These are phyloP conservation scores for Caenorhabditis sp. DNA, from an alignment of 2,888 invertebrate species.

Conservation along the genomic window DNA sequence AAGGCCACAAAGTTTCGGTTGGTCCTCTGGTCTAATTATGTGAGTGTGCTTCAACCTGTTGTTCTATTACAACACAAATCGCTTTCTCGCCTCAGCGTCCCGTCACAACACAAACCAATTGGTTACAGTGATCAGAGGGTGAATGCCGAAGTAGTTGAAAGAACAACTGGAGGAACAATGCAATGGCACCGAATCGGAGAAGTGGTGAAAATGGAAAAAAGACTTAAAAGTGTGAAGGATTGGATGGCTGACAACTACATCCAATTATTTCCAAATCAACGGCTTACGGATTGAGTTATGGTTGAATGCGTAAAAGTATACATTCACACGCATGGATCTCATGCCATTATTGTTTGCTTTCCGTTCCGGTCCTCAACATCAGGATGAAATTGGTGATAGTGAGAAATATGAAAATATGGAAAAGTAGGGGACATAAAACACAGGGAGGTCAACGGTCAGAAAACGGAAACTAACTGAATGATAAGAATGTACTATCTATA, in stretches of 20 bases:
- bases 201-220: conserved; percentile 8
- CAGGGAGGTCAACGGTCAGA: conserved; percentile 1
- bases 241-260: conserved; percentile 54
- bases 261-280: conserved; percentile 66
- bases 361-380: conserved; percentile 32
- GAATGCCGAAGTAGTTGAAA: background rate
- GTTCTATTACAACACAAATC: conserved; percentile 54
- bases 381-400: conserved; percentile 34
- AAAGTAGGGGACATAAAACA: background rate
- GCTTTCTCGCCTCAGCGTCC: conserved; percentile 27
- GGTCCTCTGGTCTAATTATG: conserved; percentile 35
- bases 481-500: conserved; percentile 30
- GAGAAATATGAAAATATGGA: conserved; percentile 2
- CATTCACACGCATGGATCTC: conserved; percentile 31
- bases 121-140: conserved; percentile 44
- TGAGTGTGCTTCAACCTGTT: conserved; percentile 54
- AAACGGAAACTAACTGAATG: conserved; percentile 6
- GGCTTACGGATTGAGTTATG: conserved; percentile 62
- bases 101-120: conserved; percentile 27
- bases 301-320: conserved; percentile 42
- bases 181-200: conserved; percentile 36
- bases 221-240: conserved; percentile 24
- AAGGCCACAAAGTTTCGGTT: conserved; percentile 17
- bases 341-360: conserved; percentile 11
- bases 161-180: conserved; percentile 19